Percentiles rank a stretch among this genome's conserved stretches.
Evolutionary conservation across 2,888 invertebrate species (phyloP).

Genomic region (Microctonus brassicae): DNA sequence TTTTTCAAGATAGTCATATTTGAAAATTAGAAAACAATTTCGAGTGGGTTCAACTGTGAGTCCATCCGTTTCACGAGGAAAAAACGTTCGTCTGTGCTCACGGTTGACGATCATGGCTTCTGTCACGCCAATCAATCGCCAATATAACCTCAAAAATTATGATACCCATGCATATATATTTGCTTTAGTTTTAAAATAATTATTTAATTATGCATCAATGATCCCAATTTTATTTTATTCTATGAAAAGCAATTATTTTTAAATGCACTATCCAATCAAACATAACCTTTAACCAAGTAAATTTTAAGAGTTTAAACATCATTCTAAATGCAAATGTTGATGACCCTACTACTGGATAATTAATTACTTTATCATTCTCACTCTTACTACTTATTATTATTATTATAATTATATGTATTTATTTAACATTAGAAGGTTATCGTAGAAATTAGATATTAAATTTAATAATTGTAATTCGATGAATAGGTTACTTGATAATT

Average conservation of each 20-base stretch:
- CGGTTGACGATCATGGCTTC: conserved; percentile 64
- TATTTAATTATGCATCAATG: neutral
- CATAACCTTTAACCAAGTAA: neutral
- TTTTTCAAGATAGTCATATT: neutral
- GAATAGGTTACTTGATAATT: no score
- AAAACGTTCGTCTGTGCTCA: conserved; percentile 61
- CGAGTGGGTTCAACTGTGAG: conserved; percentile 4
- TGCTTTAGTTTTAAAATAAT: neutral
- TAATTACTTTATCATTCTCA: neutral
- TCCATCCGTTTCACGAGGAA: conserved; percentile 57
- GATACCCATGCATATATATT: neutral
- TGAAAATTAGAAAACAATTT: conserved; percentile 1
- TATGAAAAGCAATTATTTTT: neutral
- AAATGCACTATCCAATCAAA: neutral
- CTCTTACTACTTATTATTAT: neutral
- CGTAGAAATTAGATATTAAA: no score
- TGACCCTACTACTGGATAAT: neutral
- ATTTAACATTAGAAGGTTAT: no score
- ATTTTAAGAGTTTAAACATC: neutral
- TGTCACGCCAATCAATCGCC: conserved; percentile 65
- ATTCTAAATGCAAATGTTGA: neutral
- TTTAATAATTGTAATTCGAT: no score
- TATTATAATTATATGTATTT: no score
- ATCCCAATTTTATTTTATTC: neutral
- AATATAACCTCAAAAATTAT: conserved; percentile 55